Conservation (phyloP, 2,113 vertebrate species). For the Melanerpes formicivorus region DNA sequence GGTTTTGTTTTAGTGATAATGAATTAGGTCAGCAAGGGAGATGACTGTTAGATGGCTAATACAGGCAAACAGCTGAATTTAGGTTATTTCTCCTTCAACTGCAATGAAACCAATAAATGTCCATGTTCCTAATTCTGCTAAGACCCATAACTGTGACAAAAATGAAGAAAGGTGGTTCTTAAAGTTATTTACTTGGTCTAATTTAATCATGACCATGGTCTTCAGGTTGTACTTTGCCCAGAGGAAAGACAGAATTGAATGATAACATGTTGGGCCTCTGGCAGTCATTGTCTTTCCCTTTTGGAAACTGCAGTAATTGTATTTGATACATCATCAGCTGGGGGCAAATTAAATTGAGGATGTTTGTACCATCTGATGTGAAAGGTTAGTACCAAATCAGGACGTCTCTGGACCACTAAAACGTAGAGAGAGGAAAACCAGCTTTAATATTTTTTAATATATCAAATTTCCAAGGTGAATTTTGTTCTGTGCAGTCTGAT, state of each 20-base stretch:
- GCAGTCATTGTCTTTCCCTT: constrained; percentile 26
- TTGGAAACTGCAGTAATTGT: constrained; percentile 37
- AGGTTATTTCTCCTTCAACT: constrained; percentile 31
- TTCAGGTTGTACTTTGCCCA: constrained; percentile 49
- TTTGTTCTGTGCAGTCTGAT: background rate
- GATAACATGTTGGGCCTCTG: constrained; percentile 49
- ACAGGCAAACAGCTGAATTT: background rate
- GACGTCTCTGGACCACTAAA: background rate
- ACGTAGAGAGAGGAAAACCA: background rate
- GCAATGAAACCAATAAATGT: constrained; percentile 17
- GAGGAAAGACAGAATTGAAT: constrained; percentile 51
- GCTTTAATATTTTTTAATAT: background rate
- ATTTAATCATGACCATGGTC: constrained; percentile 55
- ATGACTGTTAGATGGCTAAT: background rate
- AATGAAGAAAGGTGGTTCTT: constrained; percentile 37
- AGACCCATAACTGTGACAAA: background rate
- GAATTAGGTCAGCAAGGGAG: background rate
- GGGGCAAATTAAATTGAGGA: constrained; percentile 63
- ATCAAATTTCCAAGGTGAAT: background rate
- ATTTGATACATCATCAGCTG: background rate
- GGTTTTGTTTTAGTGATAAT: background rate
- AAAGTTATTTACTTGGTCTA: constrained; percentile 57
- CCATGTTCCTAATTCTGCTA: constrained; percentile 27
- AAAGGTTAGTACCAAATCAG: constrained; percentile 48
- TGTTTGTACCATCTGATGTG: background rate